These are phyloP conservation scores for Sebastes iracundus DNA, from an alignment of 2,797 vertebrate genomes.

Conservation along the genomic window DNA sequence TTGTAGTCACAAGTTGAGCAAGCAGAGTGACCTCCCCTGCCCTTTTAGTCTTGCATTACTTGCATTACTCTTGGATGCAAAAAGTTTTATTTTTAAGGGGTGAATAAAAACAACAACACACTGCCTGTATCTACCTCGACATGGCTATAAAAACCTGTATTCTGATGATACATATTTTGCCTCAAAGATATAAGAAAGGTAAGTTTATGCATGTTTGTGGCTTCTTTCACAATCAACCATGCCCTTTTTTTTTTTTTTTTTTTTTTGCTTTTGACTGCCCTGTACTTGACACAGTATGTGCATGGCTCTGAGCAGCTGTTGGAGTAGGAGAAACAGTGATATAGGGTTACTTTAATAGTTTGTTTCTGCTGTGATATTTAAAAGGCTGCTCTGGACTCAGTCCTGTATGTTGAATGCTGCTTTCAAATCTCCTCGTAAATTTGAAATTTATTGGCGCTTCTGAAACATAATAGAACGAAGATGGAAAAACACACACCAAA, in stretches of 20 bases:
- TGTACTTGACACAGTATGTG: background rate
- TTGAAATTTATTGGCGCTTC: fast-evolving
- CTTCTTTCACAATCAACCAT: background rate
- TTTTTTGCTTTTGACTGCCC: background rate
- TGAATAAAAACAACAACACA: background rate
- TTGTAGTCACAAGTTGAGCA: background rate
- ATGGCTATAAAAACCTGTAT: background rate
- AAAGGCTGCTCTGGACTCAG: background rate
- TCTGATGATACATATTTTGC: background rate
- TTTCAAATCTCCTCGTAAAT: background rate
- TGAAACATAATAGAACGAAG: fast-evolving
- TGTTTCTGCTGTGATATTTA: background rate
- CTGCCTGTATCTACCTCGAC: background rate
- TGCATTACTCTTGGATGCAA: background rate
- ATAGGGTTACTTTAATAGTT: background rate
- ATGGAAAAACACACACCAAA: background rate
- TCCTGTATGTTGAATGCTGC: background rate
- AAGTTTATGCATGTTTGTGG: background rate
- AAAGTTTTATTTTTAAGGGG: background rate
- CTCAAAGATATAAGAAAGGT: background rate
- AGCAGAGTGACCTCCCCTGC: background rate
- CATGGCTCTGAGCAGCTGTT: background rate
- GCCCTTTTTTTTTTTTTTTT: background rate
- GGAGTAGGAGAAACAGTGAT: background rate
- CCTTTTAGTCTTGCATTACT: background rate